A percentile compares a stretch with the other conserved stretches of the same genome.
Evolutionary conservation across 2,888 invertebrate species (phyloP).

Genomic region (Nowickia ferox): DNA sequence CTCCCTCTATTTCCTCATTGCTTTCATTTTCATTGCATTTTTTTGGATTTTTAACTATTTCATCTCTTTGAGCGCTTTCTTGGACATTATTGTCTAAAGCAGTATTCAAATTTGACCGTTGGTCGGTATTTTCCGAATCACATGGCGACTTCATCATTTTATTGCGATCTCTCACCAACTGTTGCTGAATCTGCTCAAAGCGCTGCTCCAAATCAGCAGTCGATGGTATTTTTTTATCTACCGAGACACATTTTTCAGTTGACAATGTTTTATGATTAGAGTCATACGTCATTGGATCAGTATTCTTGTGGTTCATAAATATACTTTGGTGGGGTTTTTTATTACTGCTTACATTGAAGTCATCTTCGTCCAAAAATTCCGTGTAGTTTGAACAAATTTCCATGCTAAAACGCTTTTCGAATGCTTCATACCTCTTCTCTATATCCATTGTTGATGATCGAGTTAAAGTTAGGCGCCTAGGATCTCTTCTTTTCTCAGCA

Average conservation of each 20-base stretch:
- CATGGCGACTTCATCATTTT: slow-evolving; percentile 41
- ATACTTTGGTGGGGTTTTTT: neutral
- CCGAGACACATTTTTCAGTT: neutral
- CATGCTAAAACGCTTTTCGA: slow-evolving; percentile 76
- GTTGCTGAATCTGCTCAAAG: slow-evolving; percentile 70
- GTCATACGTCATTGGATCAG: neutral
- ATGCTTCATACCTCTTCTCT: slow-evolving; percentile 76
- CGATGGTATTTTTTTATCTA: slow-evolving; percentile 76
- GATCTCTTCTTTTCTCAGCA: slow-evolving; percentile 76
- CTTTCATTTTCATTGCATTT: slow-evolving; percentile 43
- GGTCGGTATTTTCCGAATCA: slow-evolving; percentile 69
- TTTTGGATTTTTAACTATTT: neutral
- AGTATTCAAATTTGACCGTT: slow-evolving; percentile 17
- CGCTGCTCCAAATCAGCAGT: slow-evolving; percentile 74
- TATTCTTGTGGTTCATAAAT: neutral
- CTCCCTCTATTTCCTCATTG: neutral
- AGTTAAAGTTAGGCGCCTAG: slow-evolving; percentile 77
- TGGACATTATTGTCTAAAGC: neutral
- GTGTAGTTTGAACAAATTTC: slow-evolving; percentile 64
- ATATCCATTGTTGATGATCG: slow-evolving; percentile 78
- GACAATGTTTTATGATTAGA: neutral
- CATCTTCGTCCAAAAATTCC: slow-evolving; percentile 14
- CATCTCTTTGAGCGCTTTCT: neutral
- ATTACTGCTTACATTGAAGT: neutral
- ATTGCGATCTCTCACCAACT: slow-evolving; percentile 68